Evolutionary conservation across 2,113 vertebrate species (phyloP).

Genomic region (Psilopsiagon aymara): DNA sequence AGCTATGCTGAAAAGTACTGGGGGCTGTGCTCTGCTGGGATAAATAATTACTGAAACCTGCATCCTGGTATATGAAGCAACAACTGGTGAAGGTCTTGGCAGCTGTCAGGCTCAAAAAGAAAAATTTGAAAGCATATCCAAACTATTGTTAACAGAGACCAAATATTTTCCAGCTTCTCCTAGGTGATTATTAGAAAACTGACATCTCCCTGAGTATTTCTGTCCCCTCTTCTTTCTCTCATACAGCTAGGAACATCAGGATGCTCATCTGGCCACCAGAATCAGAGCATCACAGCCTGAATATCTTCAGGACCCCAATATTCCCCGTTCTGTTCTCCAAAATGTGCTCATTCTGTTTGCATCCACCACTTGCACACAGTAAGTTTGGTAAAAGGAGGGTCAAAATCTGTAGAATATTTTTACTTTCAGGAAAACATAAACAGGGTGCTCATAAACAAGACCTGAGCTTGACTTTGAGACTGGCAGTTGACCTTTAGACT

Average conservation of each 20-base stretch:
- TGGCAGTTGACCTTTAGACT: not conserved
- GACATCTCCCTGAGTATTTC: not conserved
- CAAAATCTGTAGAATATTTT: not conserved
- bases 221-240: not conserved
- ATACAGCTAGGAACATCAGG: not conserved
- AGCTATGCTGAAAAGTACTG: not conserved
- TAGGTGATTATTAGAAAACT: not conserved
- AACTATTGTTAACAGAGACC: not conserved
- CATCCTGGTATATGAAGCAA: not conserved
- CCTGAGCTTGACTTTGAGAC: not conserved
- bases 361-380: not conserved
- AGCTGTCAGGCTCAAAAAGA: not conserved
- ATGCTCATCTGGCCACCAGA: not conserved
- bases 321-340: not conserved
- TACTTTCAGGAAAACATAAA: not conserved
- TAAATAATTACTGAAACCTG: not conserved
- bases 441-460: not conserved
- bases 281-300: not conserved
- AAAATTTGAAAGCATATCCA: not conserved
- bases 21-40: not conserved
- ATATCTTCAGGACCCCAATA: not conserved
- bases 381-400: not conserved
- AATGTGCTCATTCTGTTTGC: not conserved
- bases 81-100: not conserved
- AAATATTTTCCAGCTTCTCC: not conserved